These are phyloP conservation scores for Batillaria attramentaria DNA, from an alignment of 1,140 invertebrate genomes.

Conservation along the genomic window DNA sequence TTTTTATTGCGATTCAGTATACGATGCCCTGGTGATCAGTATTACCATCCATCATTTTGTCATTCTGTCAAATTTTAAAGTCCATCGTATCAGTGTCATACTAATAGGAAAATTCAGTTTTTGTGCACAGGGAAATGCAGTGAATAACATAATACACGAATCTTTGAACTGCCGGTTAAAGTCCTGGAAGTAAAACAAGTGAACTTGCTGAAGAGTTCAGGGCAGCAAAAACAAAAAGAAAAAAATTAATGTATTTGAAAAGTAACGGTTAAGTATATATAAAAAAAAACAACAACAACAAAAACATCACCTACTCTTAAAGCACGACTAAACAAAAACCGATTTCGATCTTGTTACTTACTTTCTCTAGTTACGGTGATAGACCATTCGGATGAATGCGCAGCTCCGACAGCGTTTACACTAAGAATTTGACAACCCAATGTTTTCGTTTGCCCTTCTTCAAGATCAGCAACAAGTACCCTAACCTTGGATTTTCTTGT, in stretches of 20 bases:
- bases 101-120: no score
- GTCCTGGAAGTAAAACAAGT: background rate
- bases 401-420: background rate
- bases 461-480: constrained; percentile 13
- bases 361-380: background rate
- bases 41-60: no score
- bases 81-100: no score
- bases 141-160: no score
- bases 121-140: no score
- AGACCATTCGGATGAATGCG: background rate
- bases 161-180: no score
- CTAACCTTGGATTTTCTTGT: background rate
- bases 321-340: no score
- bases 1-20: no score
- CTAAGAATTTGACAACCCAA: constrained; percentile 12
- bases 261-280: background rate
- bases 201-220: background rate
- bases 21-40: no score
- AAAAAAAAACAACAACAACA: background rate
- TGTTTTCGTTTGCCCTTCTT: constrained; percentile 7
- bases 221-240: background rate
- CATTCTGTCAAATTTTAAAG: no score
- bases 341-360: background rate
- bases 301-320: background rate
- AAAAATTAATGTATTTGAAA: background rate